Base-by-base conservation (phyloP, 1,140 invertebrate species). In the Dendroctonus ponderosae region DNA sequence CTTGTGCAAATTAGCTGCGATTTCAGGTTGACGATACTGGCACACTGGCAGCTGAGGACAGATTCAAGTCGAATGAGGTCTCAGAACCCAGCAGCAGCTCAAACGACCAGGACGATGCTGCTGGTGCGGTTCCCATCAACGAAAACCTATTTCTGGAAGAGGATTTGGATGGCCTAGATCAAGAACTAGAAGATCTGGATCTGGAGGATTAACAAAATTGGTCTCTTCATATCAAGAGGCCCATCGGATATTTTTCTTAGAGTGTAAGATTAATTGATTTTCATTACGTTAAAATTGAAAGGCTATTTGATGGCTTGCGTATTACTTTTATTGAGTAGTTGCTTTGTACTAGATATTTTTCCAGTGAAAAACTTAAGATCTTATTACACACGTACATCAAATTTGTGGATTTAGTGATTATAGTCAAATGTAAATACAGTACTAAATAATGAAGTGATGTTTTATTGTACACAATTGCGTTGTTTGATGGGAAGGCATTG, bases 141-240 rank as follows among this genome's bases (percentile, higher is more conserved):
- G 95, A 98, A 80, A 93, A 96, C 79, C 85, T 98, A 5, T 98
- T 98, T 83, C 85, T 89, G 42, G 93, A 93, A 71, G 93, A 93
- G 76, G 92, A 95, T 75, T 79, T 91, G 48, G 89, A 91, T 72
- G 85, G 84, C 62, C 79, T 96, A 59, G 93, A 95, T 75, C 91
- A 95, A 72, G 92, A 94, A 80, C 79, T 95, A 71, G 85, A 91
- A 73, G 86, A 88, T 75, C 78, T 90, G 70, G 86, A 89, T 75
- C 76, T 88, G 66, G 85, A 87, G 74, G 83, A 86, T 75, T 87
- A 68, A 75, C 11, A 26, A 70, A 40, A 59, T 52, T 64, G 70
- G 52, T 61, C 57, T 46, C 37, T n/a, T n/a, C 26, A 26, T 26
- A 26, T 26, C 26, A 26, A 26, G 8, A 54, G 58, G 40, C 51